phyloP scores from a whole-genome alignment of 2,113 vertebrate genomes.

The Sardina pilchardus region DNA sequence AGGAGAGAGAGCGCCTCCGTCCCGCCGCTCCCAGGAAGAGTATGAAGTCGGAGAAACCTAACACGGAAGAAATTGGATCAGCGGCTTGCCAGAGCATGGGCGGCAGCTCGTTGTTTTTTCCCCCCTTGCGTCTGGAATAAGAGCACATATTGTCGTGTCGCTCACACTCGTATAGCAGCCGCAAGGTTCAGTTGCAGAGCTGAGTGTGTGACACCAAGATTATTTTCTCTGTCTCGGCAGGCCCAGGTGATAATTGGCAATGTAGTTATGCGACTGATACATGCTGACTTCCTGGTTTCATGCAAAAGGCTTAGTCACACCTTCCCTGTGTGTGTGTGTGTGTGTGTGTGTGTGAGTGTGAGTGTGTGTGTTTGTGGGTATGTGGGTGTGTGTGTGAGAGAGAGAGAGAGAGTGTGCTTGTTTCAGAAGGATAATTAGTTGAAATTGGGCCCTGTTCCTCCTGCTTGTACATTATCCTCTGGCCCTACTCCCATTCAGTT shows the following conservation, averaged over 20 bases:
- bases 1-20: background rate
- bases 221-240: background rate
- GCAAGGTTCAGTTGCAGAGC: background rate
- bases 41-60: background rate
- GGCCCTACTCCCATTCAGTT: background rate
- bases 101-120: background rate
- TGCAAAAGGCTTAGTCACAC: background rate
- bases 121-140: background rate
- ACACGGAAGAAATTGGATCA: background rate
- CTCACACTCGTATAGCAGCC: background rate
- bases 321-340: background rate
- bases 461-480: conserved; percentile 3
- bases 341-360: background rate
- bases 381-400: background rate
- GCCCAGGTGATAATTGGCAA: background rate
- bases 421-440: background rate
- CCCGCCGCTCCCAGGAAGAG: background rate
- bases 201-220: background rate
- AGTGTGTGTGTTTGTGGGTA: background rate
- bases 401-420: background rate
- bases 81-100: background rate
- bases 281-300: background rate
- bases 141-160: background rate
- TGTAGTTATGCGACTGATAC: background rate
- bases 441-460: background rate